Evolutionary conservation across 2,113 vertebrate genomes (phyloP), one percentile per base, ranked within the genome.

Genomic region (Gymnarchus niloticus): DNA sequence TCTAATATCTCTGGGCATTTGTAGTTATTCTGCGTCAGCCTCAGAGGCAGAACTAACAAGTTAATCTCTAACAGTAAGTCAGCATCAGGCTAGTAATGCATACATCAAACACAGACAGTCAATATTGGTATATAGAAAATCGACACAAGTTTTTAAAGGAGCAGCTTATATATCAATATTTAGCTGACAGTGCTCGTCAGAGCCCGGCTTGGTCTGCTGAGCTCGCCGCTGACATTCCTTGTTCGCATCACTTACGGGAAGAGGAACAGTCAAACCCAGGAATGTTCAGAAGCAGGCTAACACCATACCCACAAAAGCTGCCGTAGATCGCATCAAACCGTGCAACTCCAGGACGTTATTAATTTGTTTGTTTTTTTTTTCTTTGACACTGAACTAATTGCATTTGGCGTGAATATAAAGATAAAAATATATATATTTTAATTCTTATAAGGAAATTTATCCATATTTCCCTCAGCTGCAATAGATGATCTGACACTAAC

Each of bases 81-180:
- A 96, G 95, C 95, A 95, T 94, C 94, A 94, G 94, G 88, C 94
- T 94, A 91, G 93, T 94, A 94, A 94, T 94, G 94, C 95, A 96
- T 96, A 96, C 96, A 97, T 98, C 97, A 98, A 97, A 97, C 94
- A 96, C 95, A 94, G 94, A 95, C 95, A 95, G 97, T 98, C 97
- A 97, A 97, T 98, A 97, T 94, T 93, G 91, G 94, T 93, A 95
- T 95, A 96, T 95, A 95, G 95, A 97, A 95, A 97, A 96, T 95
- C 95, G 96, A 96, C 96, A 94, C 94, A 12, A 93, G 93, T 93
- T 95, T 95, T 95, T 95, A 94, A 95, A 96, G 94, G 93, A 93
- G 93, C 94, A 93, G 95, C 93, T 97, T 97, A 96, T 94, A 96
- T 95, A 96, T 94, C 94, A 94, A 93, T 93, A 91, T 92, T 91